Base-by-base conservation (phyloP, 2,888 invertebrate species). In the Pammene aurita region DNA sequence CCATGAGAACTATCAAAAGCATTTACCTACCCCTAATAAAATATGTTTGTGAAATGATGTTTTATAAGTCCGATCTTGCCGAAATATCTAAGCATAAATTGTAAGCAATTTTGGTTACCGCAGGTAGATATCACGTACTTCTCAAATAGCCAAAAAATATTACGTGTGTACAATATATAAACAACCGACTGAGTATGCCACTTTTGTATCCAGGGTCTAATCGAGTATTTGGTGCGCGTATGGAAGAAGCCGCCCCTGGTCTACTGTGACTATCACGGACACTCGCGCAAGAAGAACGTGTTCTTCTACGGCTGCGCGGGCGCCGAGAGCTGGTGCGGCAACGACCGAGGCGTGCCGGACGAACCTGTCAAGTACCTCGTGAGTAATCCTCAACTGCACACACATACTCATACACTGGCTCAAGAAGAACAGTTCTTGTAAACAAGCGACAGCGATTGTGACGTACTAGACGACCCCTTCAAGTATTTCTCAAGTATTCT, bases 251-350 rank as follows among this genome's bases (percentile, higher is more conserved):
- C 93, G 10, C 94, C 94, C 26, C 86, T 94, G 75, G 94, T 95
- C 57, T 96, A 95, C 87, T 95, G 96, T 83, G 96, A 96, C 87
- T 95, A 95, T 80, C 96, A 96, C 84, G 96, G 96, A 0, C 97
- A 97, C 88, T 97, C 97, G 72, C 93, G 96, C 67, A 94, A 95
- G 85, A 96, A 96, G 91, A 97, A 96, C 82, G 96, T 96, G 74
- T 97, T 97, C 90, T 94, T 97, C 79, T 97, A 96, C 84, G 97
- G 97, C 16, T 97, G 97, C 87, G 96, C 95, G 62, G 92, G 93
- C 76, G 93, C 94, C 57, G 94, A 94, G 82, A 95, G 95, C 77
- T 95, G 95, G 95, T 94, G 93, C 84, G 93, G 93, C 77, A 92
- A 87, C 78, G 95, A 95, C 84, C 85, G 93, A 64, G 84, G 92